Percentiles rank a stretch among this genome's conserved stretches.
Conservation (phyloP, 1,140 invertebrate species). For the Sesamia nonagrioides region DNA sequence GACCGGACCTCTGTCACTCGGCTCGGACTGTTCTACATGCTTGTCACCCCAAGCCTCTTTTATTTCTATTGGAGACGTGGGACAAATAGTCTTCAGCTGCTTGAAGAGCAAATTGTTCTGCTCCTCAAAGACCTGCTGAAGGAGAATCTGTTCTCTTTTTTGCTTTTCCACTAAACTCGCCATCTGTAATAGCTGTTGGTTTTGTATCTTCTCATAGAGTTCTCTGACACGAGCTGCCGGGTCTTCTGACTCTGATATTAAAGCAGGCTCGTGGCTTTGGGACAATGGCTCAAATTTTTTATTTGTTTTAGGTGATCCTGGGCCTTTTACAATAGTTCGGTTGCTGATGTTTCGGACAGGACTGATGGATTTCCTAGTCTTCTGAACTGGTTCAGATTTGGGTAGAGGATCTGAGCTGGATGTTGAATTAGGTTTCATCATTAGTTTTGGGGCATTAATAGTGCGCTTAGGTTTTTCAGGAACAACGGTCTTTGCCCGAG, state of each 20-base stretch:
- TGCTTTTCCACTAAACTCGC: constrained; percentile 88
- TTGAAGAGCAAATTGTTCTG: constrained; percentile 88
- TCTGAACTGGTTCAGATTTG: constrained; percentile 68
- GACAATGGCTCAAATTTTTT: not conserved
- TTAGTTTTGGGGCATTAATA: constrained; percentile 55
- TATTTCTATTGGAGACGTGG: constrained; percentile 73
- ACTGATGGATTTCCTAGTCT: constrained; percentile 58
- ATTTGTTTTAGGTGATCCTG: not conserved
- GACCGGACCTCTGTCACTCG: constrained; percentile 70
- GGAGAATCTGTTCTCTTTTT: constrained; percentile 87
- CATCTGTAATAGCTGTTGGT: constrained; percentile 89
- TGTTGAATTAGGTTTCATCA: not conserved
- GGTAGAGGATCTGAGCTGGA: constrained; percentile 32
- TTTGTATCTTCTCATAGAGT: constrained; percentile 88
- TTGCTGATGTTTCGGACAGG: constrained; percentile 55
- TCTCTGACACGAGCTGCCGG: constrained; percentile 75
- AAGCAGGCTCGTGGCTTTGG: not conserved
- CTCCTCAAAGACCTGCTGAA: constrained; percentile 89
- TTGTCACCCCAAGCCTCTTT: constrained; percentile 79
- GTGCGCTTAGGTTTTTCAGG: constrained; percentile 60
- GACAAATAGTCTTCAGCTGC: constrained; percentile 87
- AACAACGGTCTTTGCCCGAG: constrained; percentile 61
- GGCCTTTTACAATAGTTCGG: constrained; percentile 20
- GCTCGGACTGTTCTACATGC: constrained; percentile 31
- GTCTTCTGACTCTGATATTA: constrained; percentile 69